phyloP scores from a whole-genome alignment of 2,797 vertebrate genomes.

The Myripristis jacobus region DNA sequence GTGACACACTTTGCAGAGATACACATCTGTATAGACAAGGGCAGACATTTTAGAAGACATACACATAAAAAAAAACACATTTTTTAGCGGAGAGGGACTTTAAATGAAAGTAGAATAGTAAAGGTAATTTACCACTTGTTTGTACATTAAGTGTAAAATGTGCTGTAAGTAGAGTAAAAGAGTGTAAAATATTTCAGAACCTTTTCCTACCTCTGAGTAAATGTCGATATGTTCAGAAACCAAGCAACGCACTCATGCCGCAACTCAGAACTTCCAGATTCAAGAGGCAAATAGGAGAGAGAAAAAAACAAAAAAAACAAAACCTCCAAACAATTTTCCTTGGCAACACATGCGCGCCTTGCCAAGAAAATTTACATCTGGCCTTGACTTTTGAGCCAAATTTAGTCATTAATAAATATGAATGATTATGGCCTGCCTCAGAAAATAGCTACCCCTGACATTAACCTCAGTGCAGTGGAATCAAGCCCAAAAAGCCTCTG shows the following conservation, averaged over 20 bases:
- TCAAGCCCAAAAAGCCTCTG: constrained; percentile 26
- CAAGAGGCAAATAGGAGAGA: constrained; percentile 3
- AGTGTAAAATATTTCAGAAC: background rate
- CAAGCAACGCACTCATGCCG: constrained; percentile 24
- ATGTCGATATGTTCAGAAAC: constrained; percentile 20
- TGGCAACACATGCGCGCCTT: background rate
- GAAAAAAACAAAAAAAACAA: constrained; percentile 1
- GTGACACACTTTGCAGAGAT: no score
- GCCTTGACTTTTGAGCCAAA: constrained; percentile 50
- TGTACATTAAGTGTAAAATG: no score
- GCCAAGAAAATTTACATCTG: constrained; percentile 30
- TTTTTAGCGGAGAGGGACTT: no score
- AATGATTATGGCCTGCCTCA: constrained; percentile 38
- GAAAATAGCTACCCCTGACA: constrained; percentile 45
- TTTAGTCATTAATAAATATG: constrained; percentile 67
- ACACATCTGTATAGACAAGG: no score
- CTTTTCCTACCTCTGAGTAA: constrained; percentile 24
- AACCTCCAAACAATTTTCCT: constrained; percentile 11
- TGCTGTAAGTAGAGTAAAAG: no score
- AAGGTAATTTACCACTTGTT: no score
- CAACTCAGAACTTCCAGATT: constrained; percentile 23
- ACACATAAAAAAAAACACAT: no score
- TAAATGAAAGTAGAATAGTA: no score
- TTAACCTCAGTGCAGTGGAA: constrained; percentile 55
- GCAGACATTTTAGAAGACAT: no score